Evolutionary conservation across 2,888 invertebrate species (phyloP).

Genomic region (Yponomeuta cagnagella): DNA sequence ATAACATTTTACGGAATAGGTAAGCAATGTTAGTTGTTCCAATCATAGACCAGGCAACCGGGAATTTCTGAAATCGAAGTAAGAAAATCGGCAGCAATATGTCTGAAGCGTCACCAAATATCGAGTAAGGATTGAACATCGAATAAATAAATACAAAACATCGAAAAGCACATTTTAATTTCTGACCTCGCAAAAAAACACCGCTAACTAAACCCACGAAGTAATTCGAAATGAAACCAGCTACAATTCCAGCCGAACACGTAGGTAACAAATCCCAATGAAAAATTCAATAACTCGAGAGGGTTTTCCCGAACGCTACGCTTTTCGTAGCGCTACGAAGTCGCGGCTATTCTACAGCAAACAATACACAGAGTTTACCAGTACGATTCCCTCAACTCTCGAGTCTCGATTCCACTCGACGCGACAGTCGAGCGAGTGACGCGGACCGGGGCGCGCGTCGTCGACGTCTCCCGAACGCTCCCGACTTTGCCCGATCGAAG

Average conservation of each 20-base stretch:
- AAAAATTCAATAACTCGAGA: conserved; percentile 8
- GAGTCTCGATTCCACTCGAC: conserved; percentile 36
- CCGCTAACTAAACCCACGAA: neutral
- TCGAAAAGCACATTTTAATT: neutral
- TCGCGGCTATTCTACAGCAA: neutral
- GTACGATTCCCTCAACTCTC: neutral
- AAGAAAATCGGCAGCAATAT: too few species aligned
- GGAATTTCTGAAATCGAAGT: too few species aligned
- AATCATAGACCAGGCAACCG: too few species aligned
- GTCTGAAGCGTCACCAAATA: too few species aligned
- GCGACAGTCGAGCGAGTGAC: conserved; percentile 34
- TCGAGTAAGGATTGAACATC: too few species aligned
- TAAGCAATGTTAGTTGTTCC: too few species aligned
- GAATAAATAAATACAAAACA: too few species aligned
- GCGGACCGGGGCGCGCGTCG: conserved; percentile 28
- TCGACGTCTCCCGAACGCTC: conserved; percentile 26
- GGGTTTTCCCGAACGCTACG: conserved; percentile 6
- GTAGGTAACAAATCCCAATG: neutral
- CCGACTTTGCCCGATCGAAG: neutral
- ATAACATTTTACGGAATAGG: too few species aligned
- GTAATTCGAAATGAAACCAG: neutral
- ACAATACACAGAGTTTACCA: neutral
- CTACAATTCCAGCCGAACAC: neutral
- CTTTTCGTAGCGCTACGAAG: neutral
- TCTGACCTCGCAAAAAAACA: neutral